Percentiles rank a stretch among this genome's conserved stretches.
These are phyloP conservation scores for Dasypolia templi DNA, from an alignment of 2,888 invertebrate species.

Conservation along the genomic window DNA sequence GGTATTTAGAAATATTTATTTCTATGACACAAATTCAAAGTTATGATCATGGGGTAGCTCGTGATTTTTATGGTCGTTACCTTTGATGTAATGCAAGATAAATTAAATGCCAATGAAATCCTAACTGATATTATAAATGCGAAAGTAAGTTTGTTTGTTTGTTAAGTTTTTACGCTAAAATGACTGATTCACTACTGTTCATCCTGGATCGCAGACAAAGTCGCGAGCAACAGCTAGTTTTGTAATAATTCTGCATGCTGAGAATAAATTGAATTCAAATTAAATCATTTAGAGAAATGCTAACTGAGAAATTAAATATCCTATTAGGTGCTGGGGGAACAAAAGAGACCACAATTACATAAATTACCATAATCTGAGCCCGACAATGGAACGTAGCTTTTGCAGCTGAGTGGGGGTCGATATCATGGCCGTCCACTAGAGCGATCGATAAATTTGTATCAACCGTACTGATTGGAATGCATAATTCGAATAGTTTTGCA, in stretches of 20 bases:
- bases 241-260: not conserved
- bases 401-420: constrained; percentile 27
- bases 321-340: constrained; percentile 7
- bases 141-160: too few relatives aligned
- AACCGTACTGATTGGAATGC: constrained; percentile 33
- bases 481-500: constrained; percentile 22
- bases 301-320: constrained; percentile 19
- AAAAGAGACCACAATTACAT: constrained; percentile 38
- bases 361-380: constrained; percentile 38
- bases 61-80: not conserved
- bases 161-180: too few relatives aligned
- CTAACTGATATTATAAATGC: too few relatives aligned
- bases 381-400: constrained; percentile 23
- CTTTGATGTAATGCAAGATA: not conserved
- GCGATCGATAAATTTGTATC: constrained; percentile 42
- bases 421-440: constrained; percentile 34
- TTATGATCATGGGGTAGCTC: not conserved
- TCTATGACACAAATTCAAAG: not conserved
- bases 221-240: too few relatives aligned
- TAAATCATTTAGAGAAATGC: constrained; percentile 24
- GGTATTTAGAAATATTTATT: not conserved
- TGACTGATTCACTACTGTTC: too few relatives aligned
- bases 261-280: constrained; percentile 31
- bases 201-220: too few relatives aligned
- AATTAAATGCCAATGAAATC: constrained; percentile 9